phyloP scores from a whole-genome alignment of 2,888 invertebrate genomes.

The Spatulosminthurus flaviceps region DNA sequence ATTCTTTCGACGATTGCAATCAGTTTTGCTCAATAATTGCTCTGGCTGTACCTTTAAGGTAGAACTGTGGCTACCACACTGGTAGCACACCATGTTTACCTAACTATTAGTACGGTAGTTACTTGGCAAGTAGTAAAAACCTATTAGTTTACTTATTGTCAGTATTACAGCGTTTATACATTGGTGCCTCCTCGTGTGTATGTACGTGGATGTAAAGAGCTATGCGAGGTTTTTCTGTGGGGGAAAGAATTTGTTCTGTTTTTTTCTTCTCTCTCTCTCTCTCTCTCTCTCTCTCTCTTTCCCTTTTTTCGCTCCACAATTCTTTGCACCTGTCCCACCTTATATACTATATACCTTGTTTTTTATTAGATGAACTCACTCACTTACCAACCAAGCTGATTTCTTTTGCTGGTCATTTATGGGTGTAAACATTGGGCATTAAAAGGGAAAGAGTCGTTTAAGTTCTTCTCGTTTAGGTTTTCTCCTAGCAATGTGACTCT shows the following conservation, averaged over 20 bases:
- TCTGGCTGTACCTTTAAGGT: neutral
- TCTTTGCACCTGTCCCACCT: constrained; percentile 25
- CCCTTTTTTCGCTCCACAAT: no score
- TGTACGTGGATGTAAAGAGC: no score
- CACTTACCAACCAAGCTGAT: neutral
- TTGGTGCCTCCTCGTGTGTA: no score
- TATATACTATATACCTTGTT: no score
- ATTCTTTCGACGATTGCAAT: constrained; percentile 36
- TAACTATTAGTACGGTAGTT: no score
- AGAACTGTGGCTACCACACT: neutral
- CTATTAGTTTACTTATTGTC: no score
- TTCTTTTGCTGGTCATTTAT: constrained; percentile 5
- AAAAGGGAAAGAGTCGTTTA: constrained; percentile 11
- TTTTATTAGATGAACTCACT: constrained; percentile 2
- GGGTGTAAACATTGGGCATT: neutral
- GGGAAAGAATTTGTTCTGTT: neutral
- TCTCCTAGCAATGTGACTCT: neutral
- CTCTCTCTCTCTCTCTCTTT: no score
- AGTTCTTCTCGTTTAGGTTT: neutral
- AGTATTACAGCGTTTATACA: no score
- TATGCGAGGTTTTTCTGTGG: no score
- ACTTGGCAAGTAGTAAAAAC: no score
- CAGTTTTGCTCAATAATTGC: constrained; percentile 27
- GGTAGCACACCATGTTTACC: no score
- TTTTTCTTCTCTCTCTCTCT: no score